Percentiles rank a stretch among this genome's conserved stretches.
Conservation (phyloP, 2,888 invertebrate genomes). For the Abscondita cerata region DNA sequence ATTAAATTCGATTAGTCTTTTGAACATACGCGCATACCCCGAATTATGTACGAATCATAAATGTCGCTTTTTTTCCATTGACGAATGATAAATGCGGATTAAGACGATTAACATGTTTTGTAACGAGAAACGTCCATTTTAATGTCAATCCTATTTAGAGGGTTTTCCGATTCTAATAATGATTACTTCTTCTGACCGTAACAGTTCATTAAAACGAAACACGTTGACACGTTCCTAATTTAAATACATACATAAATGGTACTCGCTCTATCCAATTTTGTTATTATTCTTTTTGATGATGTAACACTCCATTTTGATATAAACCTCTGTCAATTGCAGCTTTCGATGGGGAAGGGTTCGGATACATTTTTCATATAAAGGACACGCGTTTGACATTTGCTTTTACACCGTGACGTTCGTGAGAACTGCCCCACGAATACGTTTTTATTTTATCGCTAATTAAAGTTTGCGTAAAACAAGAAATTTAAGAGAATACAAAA, state of each 20-base stretch:
- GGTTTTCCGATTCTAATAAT: constrained; percentile 25
- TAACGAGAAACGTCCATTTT: constrained; percentile 34
- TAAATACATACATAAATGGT: not conserved
- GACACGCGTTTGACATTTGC: constrained; percentile 28
- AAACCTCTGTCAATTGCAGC: constrained; percentile 29
- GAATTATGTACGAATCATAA: not conserved
- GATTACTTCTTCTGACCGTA: not conserved
- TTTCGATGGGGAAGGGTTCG: constrained; percentile 31
- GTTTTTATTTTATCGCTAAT: constrained; percentile 14
- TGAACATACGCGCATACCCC: too few species aligned
- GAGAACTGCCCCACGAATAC: constrained; percentile 17
- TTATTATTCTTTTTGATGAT: constrained; percentile 19
- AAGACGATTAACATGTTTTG: constrained; percentile 17
- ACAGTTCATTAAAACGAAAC: not conserved
- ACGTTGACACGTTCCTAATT: constrained; percentile 5
- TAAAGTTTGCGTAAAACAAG: constrained; percentile 5
- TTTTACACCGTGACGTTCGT: constrained; percentile 24
- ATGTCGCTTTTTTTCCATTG: constrained; percentile 3
- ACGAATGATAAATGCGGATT: not conserved
- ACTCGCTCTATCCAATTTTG: not conserved
- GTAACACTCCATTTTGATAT: constrained; percentile 8
- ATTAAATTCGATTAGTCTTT: too few species aligned
- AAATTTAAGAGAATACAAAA: not conserved
- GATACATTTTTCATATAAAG: constrained; percentile 32
- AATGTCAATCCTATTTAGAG: constrained; percentile 33